Evolutionary conservation across 2,797 vertebrate species (phyloP).

Genomic region (Spinus olivaceus): DNA sequence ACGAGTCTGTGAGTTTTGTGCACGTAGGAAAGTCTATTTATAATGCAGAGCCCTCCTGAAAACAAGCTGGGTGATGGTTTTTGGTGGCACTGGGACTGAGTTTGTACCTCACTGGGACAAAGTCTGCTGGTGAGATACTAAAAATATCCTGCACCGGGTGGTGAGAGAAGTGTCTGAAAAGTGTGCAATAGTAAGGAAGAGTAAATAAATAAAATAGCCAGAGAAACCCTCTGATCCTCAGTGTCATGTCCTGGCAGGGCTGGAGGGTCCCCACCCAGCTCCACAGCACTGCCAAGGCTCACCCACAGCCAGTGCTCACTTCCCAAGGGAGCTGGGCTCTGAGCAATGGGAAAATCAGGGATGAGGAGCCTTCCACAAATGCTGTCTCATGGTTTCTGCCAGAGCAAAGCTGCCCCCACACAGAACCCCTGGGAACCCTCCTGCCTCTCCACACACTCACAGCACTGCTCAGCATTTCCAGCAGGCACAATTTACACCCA

Average conservation of each 20-base stretch:
- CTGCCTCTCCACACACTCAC: not conserved
- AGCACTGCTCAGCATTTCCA: not conserved
- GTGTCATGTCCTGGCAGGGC: not conserved
- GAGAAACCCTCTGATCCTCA: not conserved
- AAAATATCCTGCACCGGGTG: not conserved
- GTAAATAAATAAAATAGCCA: not conserved
- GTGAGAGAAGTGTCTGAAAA: not conserved
- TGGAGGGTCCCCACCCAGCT: not conserved
- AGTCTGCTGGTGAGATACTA: not conserved
- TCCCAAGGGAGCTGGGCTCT: not conserved
- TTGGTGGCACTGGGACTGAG: not conserved
- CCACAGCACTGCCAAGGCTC: not conserved
- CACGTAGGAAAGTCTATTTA: not conserved
- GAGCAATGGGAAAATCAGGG: not conserved
- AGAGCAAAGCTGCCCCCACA: not conserved
- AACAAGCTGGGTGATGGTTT: not conserved
- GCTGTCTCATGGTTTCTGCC: not conserved
- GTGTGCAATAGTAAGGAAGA: accelerated
- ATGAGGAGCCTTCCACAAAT: not conserved
- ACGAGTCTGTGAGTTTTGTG: accelerated
- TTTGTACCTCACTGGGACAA: not conserved
- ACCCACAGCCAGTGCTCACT: accelerated
- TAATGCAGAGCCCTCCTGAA: not conserved
- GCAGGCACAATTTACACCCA: not conserved
- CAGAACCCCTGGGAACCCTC: not conserved